These are phyloP conservation scores for Dicycla oo DNA, from an alignment of 2,888 invertebrate genomes.

Conservation along the genomic window DNA sequence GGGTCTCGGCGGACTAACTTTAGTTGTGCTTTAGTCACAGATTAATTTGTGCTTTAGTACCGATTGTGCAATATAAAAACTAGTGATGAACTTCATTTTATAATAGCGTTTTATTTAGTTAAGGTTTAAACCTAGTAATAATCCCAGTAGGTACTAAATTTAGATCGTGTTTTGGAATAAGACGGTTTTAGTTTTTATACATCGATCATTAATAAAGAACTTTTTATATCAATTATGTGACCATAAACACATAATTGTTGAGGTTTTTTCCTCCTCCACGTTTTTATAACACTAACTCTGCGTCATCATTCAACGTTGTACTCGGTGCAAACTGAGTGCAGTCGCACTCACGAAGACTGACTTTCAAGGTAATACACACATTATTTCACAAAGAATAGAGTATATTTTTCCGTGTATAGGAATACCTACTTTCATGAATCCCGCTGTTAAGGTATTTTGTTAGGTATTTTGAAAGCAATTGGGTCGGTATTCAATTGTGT, in stretches of 20 bases:
- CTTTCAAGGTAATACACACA: constrained; percentile 30
- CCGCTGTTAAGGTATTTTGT: constrained; percentile 55
- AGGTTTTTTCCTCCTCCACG: constrained; percentile 40
- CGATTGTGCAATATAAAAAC: too few relatives aligned
- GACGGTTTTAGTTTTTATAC: too few relatives aligned
- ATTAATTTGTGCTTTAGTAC: too few relatives aligned
- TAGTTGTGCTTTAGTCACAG: too few relatives aligned
- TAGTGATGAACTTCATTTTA: too few relatives aligned
- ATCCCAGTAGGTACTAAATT: too few relatives aligned
- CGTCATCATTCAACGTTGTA: constrained; percentile 40
- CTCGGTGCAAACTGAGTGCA: constrained; percentile 79
- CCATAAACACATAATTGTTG: constrained; percentile 14
- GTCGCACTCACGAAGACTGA: constrained; percentile 65
- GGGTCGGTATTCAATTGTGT: constrained; percentile 41
- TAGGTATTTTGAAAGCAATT: constrained; percentile 37
- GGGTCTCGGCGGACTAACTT: too few relatives aligned
- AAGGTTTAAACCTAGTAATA: too few relatives aligned
- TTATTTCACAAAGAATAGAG: constrained; percentile 4
- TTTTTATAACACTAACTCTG: constrained; percentile 56
- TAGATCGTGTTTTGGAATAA: too few relatives aligned
- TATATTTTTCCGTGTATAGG: constrained; percentile 24
- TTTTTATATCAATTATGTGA: constrained; percentile 26
- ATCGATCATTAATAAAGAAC: too few relatives aligned
- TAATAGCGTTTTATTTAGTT: too few relatives aligned
- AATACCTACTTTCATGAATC: constrained; percentile 48